phyloP scores from a whole-genome alignment of 2,888 invertebrate genomes.

The Lamellibrachia satsuma region DNA sequence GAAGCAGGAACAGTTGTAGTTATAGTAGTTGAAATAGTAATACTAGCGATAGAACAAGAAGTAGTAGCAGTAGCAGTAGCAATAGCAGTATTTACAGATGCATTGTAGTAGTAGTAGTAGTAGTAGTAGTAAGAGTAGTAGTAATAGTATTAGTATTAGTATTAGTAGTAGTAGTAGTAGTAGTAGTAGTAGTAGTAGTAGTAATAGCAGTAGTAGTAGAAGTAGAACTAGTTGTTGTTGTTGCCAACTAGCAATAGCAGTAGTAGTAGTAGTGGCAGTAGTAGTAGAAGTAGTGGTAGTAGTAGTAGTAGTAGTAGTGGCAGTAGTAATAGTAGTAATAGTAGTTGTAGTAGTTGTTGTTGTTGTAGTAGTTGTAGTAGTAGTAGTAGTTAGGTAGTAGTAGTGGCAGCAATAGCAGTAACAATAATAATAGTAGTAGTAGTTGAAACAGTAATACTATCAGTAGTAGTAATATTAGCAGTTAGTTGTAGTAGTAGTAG shows the following conservation, averaged over 20 bases:
- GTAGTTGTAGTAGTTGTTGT: slow-evolving; percentile 13
- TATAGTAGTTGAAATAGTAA: slow-evolving; percentile 20
- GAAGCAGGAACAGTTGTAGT: slow-evolving; percentile 20
- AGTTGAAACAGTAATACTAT: background rate
- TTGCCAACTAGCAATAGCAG: no score
- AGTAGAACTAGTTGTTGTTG: background rate
- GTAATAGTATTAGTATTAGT: background rate
- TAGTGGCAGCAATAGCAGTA: slow-evolving; percentile 17
- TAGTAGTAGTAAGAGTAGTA: background rate
- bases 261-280: slow-evolving; percentile 21
- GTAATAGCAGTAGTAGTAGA: background rate
- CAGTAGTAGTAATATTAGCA: slow-evolving; percentile 7
- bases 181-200: background rate
- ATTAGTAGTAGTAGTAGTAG: background rate
- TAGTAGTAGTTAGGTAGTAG: slow-evolving; percentile 9
- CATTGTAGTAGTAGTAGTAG: slow-evolving; percentile 13
- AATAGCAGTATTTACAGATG: background rate
- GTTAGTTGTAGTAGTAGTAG: slow-evolving; percentile 19
- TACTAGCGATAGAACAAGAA: background rate
- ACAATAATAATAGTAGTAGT: slow-evolving; percentile 13
- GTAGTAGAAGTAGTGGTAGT: slow-evolving; percentile 23
- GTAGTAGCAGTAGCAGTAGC: slow-evolving; percentile 19
- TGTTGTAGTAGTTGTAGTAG: background rate
- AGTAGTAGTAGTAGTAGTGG: background rate
- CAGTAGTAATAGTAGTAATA: background rate